A percentile compares a stretch with the other conserved stretches of the same genome.
These are phyloP conservation scores for Camelus bactrianus DNA, from an alignment of 2,113 vertebrate genomes.

Conservation along the genomic window DNA sequence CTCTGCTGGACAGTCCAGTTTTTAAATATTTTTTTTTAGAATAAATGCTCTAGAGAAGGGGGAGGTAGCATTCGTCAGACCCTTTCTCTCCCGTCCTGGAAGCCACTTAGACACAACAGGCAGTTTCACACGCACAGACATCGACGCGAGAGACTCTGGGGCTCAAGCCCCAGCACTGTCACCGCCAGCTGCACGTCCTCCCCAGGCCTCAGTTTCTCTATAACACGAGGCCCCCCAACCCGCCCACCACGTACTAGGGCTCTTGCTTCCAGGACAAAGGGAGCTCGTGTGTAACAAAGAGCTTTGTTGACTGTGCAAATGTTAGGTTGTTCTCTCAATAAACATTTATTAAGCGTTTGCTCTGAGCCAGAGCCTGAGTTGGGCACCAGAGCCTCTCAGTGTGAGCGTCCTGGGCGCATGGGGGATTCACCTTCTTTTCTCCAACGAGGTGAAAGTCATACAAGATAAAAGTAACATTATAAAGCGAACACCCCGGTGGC, in stretches of 20 bases:
- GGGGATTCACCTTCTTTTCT: conserved; percentile 11
- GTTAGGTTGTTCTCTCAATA: conserved; percentile 82
- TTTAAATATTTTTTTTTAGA: background rate
- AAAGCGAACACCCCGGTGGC: background rate
- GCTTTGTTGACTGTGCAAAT: conserved; percentile 83
- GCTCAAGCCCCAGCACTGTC: background rate
- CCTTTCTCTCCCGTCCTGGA: background rate
- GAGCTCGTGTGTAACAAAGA: conserved; percentile 80
- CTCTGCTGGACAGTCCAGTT: background rate
- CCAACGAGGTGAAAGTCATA: conserved; percentile 15
- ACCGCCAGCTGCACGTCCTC: background rate
- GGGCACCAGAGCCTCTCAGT: conserved; percentile 64
- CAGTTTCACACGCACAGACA: background rate
- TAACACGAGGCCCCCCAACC: background rate
- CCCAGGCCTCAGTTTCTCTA: conserved; percentile 19
- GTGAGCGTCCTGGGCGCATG: conserved; percentile 21
- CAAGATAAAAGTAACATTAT: conserved; percentile 25
- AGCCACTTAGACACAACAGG: background rate
- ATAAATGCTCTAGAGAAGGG: background rate
- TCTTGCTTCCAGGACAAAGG: conserved; percentile 67
- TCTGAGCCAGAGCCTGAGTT: conserved; percentile 67
- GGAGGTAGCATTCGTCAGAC: background rate
- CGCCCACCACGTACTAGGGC: conserved; percentile 15
- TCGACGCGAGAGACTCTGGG: background rate
- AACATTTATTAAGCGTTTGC: conserved; percentile 81